Evolutionary conservation across 2,888 invertebrate species (phyloP), one percentile per base, ranked within the genome.

Genomic region (Hirtodrosophila duncani): DNA sequence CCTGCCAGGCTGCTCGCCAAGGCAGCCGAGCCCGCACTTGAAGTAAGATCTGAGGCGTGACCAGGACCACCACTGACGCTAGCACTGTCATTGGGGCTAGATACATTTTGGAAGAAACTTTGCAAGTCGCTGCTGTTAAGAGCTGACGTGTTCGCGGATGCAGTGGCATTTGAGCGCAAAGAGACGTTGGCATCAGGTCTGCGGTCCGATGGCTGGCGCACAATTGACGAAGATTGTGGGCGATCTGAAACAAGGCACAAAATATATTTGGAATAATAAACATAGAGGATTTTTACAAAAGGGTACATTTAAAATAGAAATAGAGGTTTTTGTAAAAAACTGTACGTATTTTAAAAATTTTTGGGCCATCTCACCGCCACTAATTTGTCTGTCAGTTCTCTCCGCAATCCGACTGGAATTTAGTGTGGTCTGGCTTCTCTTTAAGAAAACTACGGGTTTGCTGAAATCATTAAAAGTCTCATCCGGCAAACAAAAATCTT

Each of bases 121-220:
- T 83, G 83, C 52, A 83, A 53, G 41, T 84, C 83, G 34, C 79
- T 81, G 29, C 65, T 82, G 63, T 77, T 84, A 58, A 66, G 82
- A 60, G 61, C 64, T 45, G 67, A 75, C 17, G 68, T 71, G 67
- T 64, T 81, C 16, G 63, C 52, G 21, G 80, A 75, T 46, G 81
- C 75, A 65, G 82, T 84, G 53, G 83, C 84, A 75, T 82, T 84
- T 27, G 85, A 82, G 20, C 79, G 81, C 43, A 83, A 49, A 18
- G 84, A 82, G 48, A 82, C 67, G 65, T 83, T 86, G 11, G 75
- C 83, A 81, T 87, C 87, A 59, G 86, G 84, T 56, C 86, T 70
- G 48, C 87, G 85, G 69, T 87, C 87, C 51, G 87, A 87, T 10
- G 86, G 86, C 50, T 87, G 87, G 36, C 87, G 83, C 53, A 84